Base-by-base conservation (phyloP, 2,797 vertebrate genomes). In the Pseudochirops cupreus region DNA sequence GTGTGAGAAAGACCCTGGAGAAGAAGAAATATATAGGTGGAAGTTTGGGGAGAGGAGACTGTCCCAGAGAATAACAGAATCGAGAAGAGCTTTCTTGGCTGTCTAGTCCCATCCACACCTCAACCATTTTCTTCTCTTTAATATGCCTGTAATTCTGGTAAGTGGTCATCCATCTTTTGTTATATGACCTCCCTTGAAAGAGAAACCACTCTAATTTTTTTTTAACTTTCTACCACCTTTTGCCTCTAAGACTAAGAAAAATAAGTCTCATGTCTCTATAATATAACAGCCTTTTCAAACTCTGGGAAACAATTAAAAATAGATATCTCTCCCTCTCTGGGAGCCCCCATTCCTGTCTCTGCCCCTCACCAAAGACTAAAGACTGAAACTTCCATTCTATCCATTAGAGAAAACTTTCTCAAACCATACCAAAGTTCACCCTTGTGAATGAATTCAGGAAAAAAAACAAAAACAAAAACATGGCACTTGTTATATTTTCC, bases 381-480 rank as follows among this genome's bases (percentile, higher is more conserved):
- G 14, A 67, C 1, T 33, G 31, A 67, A n/a, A 33, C 33, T 62
- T n/a, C 6, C 14, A 67, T 67, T 67, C 33, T n/a, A 1, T 67
- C 62, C 62, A 16, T 67, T 67, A n/a, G 24, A n/a, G 13, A 67
- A n/a, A 67, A 67, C 5, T 14, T 16, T n/a, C 62, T n/a, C 4
- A 67, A 67, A n/a, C 14, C 14, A 16, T 67, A 67, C 33, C 33
- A 62, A 29, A n/a, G 4, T 31, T n/a, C 1, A 87, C 57, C 16
- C 26, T 91, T 89, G 90, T 54, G 29, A 91, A 92, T 31, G 94
- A 74, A 74, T 33, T 94, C 59, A 31, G 94, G 50, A 6, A 2
- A 18, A 7, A 33, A 46, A 46, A 46, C 46, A 95, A 92, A 92
- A 95, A 57, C 93, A 74, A 95, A 92, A 95, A 59, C 93, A 89